phyloP scores from a whole-genome alignment of 1,140 invertebrate genomes.

The Euura saliciscinereae region DNA sequence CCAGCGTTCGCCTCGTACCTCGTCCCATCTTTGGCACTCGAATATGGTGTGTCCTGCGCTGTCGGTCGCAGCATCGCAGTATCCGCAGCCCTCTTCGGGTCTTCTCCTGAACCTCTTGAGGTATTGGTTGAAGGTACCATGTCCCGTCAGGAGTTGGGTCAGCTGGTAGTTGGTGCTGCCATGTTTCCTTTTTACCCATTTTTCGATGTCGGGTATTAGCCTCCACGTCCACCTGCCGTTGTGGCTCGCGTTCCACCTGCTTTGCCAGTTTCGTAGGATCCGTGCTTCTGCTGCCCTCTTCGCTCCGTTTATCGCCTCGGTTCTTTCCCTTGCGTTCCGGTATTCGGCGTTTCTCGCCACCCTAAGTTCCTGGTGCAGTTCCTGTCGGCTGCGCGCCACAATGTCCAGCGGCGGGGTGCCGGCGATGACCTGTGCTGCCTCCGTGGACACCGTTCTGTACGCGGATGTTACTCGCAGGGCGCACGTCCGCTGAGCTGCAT shows the following conservation, averaged over 20 bases:
- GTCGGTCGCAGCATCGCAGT: constrained; percentile 20
- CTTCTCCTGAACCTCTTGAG: constrained; percentile 18
- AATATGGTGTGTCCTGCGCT: constrained; percentile 30
- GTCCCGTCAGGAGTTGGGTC: constrained; percentile 30
- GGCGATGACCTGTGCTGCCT: constrained; percentile 28
- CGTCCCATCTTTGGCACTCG: constrained; percentile 11
- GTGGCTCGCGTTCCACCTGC: constrained; percentile 17
- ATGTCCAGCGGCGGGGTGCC: constrained; percentile 31
- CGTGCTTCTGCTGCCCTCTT: background rate
- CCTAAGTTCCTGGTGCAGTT: background rate
- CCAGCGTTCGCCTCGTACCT: background rate
- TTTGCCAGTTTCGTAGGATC: constrained; percentile 20
- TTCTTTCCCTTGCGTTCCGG: constrained; percentile 7
- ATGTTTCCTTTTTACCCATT: constrained; percentile 26
- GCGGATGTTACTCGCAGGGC: constrained; percentile 23
- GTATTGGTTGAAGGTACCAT: constrained; percentile 29
- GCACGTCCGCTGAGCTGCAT: constrained; percentile 25
- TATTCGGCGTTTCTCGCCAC: background rate
- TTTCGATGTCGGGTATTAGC: constrained; percentile 28
- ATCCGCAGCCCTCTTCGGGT: constrained; percentile 12
- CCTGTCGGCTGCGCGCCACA: constrained; percentile 8
- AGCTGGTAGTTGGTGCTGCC: constrained; percentile 16
- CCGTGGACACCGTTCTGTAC: constrained; percentile 29
- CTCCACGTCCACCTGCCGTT: constrained; percentile 24
- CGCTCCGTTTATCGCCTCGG: background rate